A percentile compares a stretch with the other conserved stretches of the same genome.
These are phyloP conservation scores for Leptopilina syphax DNA, from an alignment of 2,888 invertebrate species.

Conservation along the genomic window DNA sequence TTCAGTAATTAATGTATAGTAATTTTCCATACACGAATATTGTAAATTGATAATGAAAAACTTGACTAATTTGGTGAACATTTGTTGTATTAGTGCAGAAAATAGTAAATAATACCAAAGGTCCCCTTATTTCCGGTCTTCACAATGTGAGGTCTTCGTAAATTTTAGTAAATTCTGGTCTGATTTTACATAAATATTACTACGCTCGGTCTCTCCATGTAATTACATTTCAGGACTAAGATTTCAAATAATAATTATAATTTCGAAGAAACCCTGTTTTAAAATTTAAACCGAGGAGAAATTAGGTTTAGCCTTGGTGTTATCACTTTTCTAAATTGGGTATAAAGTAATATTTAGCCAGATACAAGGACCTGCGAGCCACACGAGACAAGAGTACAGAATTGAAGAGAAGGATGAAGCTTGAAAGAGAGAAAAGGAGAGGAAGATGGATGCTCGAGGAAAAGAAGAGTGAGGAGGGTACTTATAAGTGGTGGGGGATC, in stretches of 20 bases:
- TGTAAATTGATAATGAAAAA: too few relatives aligned
- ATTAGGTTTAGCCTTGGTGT: neutral
- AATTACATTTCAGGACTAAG: too few relatives aligned
- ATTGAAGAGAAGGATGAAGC: constrained; percentile 56
- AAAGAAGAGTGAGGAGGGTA: constrained; percentile 58
- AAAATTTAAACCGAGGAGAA: neutral
- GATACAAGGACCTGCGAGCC: constrained; percentile 57
- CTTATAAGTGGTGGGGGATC: constrained; percentile 59
- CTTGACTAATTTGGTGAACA: too few relatives aligned
- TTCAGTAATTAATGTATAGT: too few relatives aligned
- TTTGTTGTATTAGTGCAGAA: too few relatives aligned
- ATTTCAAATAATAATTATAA: neutral
- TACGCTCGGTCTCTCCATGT: too few relatives aligned
- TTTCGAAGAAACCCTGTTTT: neutral
- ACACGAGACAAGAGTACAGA: constrained; percentile 43
- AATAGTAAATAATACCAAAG: too few relatives aligned
- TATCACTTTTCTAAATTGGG: constrained; percentile 2
- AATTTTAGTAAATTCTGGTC: too few relatives aligned
- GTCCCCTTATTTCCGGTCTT: too few relatives aligned
- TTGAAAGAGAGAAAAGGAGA: constrained; percentile 30
- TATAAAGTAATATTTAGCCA: constrained; percentile 61
- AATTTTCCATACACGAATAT: too few relatives aligned
- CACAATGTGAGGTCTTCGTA: too few relatives aligned
- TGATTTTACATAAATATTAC: too few relatives aligned
- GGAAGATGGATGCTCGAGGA: constrained; percentile 51